Evolutionary conservation across 2,113 vertebrate species (phyloP).

Genomic region (Corythoichthys haematopterus): DNA sequence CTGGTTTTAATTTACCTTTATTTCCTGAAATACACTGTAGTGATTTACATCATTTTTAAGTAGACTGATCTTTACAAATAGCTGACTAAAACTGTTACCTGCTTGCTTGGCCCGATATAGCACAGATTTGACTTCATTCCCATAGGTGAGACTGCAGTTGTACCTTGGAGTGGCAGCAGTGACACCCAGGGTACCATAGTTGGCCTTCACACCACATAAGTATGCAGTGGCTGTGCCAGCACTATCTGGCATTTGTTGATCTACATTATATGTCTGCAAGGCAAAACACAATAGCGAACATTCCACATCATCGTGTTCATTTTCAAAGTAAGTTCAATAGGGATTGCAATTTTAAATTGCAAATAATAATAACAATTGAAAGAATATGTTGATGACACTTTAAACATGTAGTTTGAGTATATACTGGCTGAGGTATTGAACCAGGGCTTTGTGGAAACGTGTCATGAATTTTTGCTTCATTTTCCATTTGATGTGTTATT

Average conservation of each 20-base stretch:
- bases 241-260: slow-evolving; percentile 79
- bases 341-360: background rate
- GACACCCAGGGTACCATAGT: slow-evolving; percentile 76
- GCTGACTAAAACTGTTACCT: slow-evolving; percentile 47
- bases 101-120: slow-evolving; percentile 69
- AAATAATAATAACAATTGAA: too few relatives aligned
- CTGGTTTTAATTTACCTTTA: background rate
- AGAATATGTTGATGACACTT: too few relatives aligned
- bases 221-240: slow-evolving; percentile 78
- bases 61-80: background rate
- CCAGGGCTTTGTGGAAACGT: too few relatives aligned
- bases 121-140: slow-evolving; percentile 73
- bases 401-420: too few relatives aligned
- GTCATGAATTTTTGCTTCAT: too few relatives aligned
- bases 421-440: too few relatives aligned
- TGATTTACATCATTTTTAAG: background rate
- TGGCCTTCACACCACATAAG: slow-evolving; percentile 77
- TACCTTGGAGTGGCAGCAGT: slow-evolving; percentile 52
- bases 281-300: slow-evolving; percentile 7
- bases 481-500: too few relatives aligned
- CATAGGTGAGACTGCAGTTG: slow-evolving; percentile 50
- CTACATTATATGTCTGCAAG: slow-evolving; percentile 74
- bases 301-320: background rate
- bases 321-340: background rate
- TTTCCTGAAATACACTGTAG: background rate